A percentile compares a stretch with the other conserved stretches of the same genome.
phyloP scores from a whole-genome alignment of 2,797 vertebrate genomes.

The Poecilia picta region DNA sequence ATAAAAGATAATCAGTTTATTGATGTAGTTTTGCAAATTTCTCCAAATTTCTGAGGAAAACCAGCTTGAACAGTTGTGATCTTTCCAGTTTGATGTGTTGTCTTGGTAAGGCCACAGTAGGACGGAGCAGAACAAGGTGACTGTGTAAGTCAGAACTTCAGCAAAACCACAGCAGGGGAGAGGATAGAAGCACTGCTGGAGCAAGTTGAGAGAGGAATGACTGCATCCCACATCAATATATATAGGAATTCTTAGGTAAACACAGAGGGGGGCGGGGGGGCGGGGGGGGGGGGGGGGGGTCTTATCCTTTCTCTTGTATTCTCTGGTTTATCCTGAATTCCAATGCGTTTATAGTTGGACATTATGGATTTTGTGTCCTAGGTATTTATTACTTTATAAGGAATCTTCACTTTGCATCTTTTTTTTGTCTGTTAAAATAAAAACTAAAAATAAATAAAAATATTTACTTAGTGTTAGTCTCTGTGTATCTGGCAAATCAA shows the following conservation, averaged over 20 bases:
- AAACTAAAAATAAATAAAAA: neutral
- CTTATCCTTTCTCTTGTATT: neutral
- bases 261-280: too few relatives aligned
- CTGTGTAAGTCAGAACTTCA: slow-evolving; percentile 72
- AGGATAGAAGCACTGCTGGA: slow-evolving; percentile 57
- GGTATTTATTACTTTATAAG: slow-evolving; percentile 4
- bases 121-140: slow-evolving; percentile 49
- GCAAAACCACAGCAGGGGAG: slow-evolving; percentile 74
- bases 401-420: neutral
- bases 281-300: slow-evolving; percentile 4
- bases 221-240: slow-evolving; percentile 45
- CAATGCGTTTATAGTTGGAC: neutral
- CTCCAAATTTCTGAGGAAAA: slow-evolving; percentile 39
- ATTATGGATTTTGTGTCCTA: slow-evolving; percentile 20
- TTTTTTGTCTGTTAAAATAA: neutral
- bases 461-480: neutral
- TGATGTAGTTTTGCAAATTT: slow-evolving; percentile 37
- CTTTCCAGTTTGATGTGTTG: slow-evolving; percentile 63
- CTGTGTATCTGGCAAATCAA: slow-evolving; percentile 30
- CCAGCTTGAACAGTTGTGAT: slow-evolving; percentile 30
- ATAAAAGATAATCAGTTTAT: slow-evolving; percentile 36
- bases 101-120: slow-evolving; percentile 57
- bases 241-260: slow-evolving; percentile 28
- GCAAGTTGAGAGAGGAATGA: slow-evolving; percentile 50
- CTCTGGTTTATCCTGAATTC: slow-evolving; percentile 12